A percentile compares a stretch with the other conserved stretches of the same genome.
Evolutionary conservation across 2,113 vertebrate genomes (phyloP).

Genomic region (Archocentrus centrarchus): DNA sequence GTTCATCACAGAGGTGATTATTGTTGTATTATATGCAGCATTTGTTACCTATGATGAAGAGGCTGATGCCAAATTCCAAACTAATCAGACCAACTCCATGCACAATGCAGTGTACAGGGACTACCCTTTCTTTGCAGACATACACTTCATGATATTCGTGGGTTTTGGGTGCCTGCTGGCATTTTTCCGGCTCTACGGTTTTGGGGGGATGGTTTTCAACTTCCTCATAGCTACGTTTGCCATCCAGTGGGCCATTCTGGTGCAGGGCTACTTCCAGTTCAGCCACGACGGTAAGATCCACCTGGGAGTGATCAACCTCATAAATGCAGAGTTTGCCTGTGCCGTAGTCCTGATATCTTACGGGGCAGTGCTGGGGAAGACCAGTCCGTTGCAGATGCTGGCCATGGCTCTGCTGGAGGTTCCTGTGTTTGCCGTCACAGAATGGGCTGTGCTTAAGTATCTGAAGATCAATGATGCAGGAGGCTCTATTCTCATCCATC

Average conservation of each 20-base stretch:
- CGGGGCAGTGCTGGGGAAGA: slow-evolving; percentile 85
- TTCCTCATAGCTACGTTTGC: slow-evolving; percentile 86
- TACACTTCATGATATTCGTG: slow-evolving; percentile 88
- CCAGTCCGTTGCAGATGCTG: slow-evolving; percentile 86
- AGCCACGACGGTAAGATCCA: slow-evolving; percentile 77
- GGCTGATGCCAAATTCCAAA: slow-evolving; percentile 54
- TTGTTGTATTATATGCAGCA: slow-evolving; percentile 79
- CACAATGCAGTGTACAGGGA: slow-evolving; percentile 76
- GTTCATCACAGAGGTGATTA: slow-evolving; percentile 73
- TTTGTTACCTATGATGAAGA: slow-evolving; percentile 84
- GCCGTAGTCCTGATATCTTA: slow-evolving; percentile 86
- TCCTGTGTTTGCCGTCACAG: slow-evolving; percentile 78
- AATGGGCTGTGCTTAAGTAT: slow-evolving; percentile 80
- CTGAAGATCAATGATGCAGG: slow-evolving; percentile 85
- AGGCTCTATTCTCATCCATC: slow-evolving; percentile 85
- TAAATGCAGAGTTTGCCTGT: slow-evolving; percentile 84
- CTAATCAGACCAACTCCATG: slow-evolving; percentile 61
- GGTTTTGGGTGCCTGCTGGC: slow-evolving; percentile 87
- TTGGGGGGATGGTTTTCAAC: slow-evolving; percentile 84
- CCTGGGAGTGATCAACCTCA: slow-evolving; percentile 83
- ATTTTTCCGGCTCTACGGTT: slow-evolving; percentile 83
- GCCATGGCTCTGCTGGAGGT: slow-evolving; percentile 84
- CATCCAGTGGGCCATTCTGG: slow-evolving; percentile 85
- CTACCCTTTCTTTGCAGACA: slow-evolving; percentile 86
- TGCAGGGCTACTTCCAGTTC: slow-evolving; percentile 85